Base-by-base conservation (phyloP, 92 coral and sea anemone genomes). In the Actinostola sp. region DNA sequence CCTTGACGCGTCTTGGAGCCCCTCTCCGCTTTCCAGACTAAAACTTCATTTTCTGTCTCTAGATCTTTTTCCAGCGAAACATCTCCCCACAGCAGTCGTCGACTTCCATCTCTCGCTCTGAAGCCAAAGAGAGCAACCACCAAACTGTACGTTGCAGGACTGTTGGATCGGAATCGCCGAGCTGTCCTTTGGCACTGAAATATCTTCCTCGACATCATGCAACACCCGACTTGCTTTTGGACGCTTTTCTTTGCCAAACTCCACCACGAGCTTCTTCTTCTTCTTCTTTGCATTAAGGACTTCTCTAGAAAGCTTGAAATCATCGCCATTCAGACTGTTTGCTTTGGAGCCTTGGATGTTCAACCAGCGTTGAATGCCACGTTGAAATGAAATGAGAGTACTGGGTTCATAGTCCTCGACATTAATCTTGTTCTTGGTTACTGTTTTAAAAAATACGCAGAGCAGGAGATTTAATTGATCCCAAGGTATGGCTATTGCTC, bases 61-160 rank as follows among this genome's bases (percentile, higher is more conserved):
- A n/a, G n/a, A n/a, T n/a, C n/a, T n/a, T n/a, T n/a, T n/a, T n/a
- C n/a, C n/a, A n/a, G n/a, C 25, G 48, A 28, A 30, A 76, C 68
- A 29, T 83, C 82, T 45, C 73, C 80, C 82, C 31, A 67, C 25
- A 59, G 36, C 14, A 83, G 41, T 52, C 71, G 58, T 8, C 84
- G 35, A 20, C 72, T 70, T 63, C 76, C 88, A 8, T 83, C 79
- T 13, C 83, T 35, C 25, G 75, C 88, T 1, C 75, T 65, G 66
- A 83, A 83, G 1, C 83, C 83, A 62, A 76, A 76, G 67, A 42
- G 65, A 44, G 26, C 3, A 63, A 63, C 71, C 49, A 78, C 58
- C 71, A 82, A 29, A 78, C 39, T 14, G 68, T 43, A 12, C 81
- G 35, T 26, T 57, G 82, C 16, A 74, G 70, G 31, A 33, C 76